Conservation (phyloP, 2,797 vertebrate species). For the Pelodytes ibericus region DNA sequence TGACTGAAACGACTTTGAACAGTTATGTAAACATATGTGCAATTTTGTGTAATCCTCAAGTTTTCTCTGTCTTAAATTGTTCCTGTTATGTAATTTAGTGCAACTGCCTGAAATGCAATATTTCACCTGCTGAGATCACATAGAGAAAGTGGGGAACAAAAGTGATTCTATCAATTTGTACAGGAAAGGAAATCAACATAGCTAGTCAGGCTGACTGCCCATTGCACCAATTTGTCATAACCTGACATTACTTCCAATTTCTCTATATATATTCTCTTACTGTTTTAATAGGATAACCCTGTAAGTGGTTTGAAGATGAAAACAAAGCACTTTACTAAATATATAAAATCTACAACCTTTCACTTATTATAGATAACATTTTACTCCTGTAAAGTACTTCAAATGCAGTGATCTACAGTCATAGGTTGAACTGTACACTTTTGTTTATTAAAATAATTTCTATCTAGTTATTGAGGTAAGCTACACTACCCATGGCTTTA, state of each 20-base stretch:
- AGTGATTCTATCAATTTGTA: conserved; percentile 46
- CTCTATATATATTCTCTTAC: conserved; percentile 40
- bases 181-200: conserved; percentile 38
- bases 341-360: not conserved
- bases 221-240: conserved; percentile 43
- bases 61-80: conserved; percentile 38
- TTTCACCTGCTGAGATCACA: conserved; percentile 49
- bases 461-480: no score
- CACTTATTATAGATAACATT: not conserved
- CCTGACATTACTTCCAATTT: conserved; percentile 42
- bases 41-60: conserved; percentile 48
- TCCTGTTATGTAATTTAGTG: conserved; percentile 46
- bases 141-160: conserved; percentile 31
- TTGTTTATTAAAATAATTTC: no score
- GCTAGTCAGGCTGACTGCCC: conserved; percentile 29
- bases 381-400: not conserved
- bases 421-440: no score
- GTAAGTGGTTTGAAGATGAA: conserved; percentile 32
- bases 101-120: conserved; percentile 40
- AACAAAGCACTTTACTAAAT: conserved; percentile 23
- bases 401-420: not conserved
- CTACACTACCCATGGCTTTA: no score
- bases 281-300: conserved; percentile 48
- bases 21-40: conserved; percentile 50
- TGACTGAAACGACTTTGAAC: conserved; percentile 9